Base-by-base conservation (phyloP, 2,113 vertebrate genomes). In the Psophia crepitans region DNA sequence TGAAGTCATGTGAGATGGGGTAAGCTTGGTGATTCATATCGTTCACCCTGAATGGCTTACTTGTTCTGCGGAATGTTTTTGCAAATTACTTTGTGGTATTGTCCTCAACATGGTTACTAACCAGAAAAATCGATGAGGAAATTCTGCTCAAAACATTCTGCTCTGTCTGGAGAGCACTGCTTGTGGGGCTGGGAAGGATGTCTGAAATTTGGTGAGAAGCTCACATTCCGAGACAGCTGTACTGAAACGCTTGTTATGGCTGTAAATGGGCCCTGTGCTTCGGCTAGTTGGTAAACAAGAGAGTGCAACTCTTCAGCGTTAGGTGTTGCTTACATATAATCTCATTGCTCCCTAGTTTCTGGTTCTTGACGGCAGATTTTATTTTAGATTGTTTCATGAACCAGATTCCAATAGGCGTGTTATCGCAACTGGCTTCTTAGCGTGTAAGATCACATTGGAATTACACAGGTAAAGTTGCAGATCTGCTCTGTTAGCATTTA, bases 11-110 rank as follows among this genome's bases (percentile, higher is more conserved):
- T 95, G 93, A 95, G 87, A 57, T 92, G 84, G 80, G 48, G 48
- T 90, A 63, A 89, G 73, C 81, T 73, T 73, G 91, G 58, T 91
- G 89, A 95, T 94, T 97, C 97, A 94, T 78, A 63, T 78, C 35
- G 5, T 43, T 96, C 49, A 61, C 77, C 87, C 91, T 94, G 87
- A 97, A 96, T 94, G 93, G 37, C 74, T 96, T 75, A 11, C 81
- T 96, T 97, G 94, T 97, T 96, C 93, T 96, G 66, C 84, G 94
- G 77, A 92, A 79, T 83, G 77, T 85, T 97, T 97, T 92, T 89
- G 89, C 94, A 89, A 30, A 96, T 94, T 91, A 69, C 69, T 95
- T 91, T 79, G 91, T 96, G 77, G 63, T 93, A 91, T 89, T 95
- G 89, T 95, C 87, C 78, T 89, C 82, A 60, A 37, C 54, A 33